Base-by-base conservation (phyloP, 2,888 invertebrate genomes). In the Xestia ashworthii region DNA sequence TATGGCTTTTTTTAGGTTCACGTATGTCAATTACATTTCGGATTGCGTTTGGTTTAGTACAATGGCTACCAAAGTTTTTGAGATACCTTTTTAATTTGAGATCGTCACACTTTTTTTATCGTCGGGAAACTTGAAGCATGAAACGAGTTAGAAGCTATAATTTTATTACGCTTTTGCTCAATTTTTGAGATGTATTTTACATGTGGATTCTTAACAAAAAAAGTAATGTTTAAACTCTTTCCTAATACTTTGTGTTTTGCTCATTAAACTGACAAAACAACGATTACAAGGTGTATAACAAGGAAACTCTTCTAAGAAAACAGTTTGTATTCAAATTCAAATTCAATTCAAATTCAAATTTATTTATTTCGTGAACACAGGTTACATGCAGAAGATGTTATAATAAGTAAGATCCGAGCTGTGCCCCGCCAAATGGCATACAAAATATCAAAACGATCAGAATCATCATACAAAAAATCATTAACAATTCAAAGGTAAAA, bases 11-110 rank as follows among this genome's bases (percentile, higher is more conserved):
- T 65, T 65, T 62, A 80, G 76, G 67, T 80, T 76, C 88, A 85
- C 86, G 89, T 87, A 91, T 89, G 92, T 94, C 94, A 93, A 93
- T 94, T 94, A 92, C 92, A 93, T 89, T 90, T 88, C 77, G 87
- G 87, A 90, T 91, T 89, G 90, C 81, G 82, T 90, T 88, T 82
- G 87, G 86, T 89, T 89, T 89, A 84, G 86, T 84, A 85, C 85
- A 82, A 84, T 83, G 77, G 80, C 32, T 71, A n/a, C 73, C 76
- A 81, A 83, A 82, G 67, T 82, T 70, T 77, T 58, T 74, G 16
- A 68, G 55, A 25, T 14, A 32, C 22, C 46, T 67, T 72, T 75
- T 55, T 25, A 70, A 41, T 69, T 58, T 78, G 19, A 16, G 41
- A 19, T 41, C 14, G 60, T 67, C 25, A 48, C 6, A 25, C 22